Conservation (phyloP, 2,797 vertebrate genomes). For the Tokudaia muenninki region DNA sequence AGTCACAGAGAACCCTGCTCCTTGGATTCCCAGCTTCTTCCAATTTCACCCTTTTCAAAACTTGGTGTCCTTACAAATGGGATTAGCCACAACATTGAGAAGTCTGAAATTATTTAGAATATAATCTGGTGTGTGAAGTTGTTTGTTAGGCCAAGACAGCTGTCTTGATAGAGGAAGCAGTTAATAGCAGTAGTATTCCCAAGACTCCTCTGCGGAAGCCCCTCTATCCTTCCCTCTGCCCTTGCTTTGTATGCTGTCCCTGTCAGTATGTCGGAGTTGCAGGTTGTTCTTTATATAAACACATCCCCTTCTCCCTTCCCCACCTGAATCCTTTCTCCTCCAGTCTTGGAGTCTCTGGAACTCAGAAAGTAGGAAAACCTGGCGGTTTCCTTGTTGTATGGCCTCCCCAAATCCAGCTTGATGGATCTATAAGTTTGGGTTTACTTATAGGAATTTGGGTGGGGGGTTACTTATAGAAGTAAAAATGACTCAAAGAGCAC, state of each 20-base stretch:
- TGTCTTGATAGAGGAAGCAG: not conserved
- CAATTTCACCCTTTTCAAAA: not conserved
- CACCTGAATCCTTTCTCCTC: rapidly evolving
- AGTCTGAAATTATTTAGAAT: not conserved
- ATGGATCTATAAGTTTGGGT: not conserved
- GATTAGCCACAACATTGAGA: not conserved
- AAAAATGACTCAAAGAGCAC: not conserved
- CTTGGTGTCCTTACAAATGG: not conserved
- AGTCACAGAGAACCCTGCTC: not conserved
- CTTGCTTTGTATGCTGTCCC: not conserved
- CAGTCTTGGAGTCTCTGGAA: not conserved
- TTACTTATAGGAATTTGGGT: not conserved
- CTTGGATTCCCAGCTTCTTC: not conserved
- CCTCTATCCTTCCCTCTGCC: not conserved
- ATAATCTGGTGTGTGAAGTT: not conserved
- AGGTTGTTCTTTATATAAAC: not conserved
- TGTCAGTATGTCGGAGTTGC: not conserved
- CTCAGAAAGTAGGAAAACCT: not conserved
- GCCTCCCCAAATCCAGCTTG: not conserved
- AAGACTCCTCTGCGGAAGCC: not conserved
- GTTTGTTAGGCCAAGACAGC: not conserved
- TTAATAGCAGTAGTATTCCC: not conserved
- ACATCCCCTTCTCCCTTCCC: not conserved
- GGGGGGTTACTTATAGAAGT: not conserved
- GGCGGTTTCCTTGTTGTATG: not conserved